These are phyloP conservation scores for zebrafish (Danio rerio) DNA, from an alignment of 2,113 vertebrate genomes.

Conservation along the genomic window DNA sequence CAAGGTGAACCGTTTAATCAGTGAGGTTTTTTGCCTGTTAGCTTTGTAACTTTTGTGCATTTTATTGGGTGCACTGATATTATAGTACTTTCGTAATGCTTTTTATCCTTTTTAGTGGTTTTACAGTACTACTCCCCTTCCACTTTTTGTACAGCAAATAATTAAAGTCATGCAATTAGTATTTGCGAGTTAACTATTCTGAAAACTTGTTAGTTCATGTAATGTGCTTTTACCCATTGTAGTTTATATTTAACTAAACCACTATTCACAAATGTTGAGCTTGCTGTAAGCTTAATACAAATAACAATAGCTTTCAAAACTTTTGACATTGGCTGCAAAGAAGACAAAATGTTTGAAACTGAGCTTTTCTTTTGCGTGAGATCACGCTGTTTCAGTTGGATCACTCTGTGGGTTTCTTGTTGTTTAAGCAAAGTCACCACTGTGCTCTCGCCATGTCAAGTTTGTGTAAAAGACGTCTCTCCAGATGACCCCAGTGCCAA, in stretches of 20 bases:
- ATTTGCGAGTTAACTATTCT: not conserved
- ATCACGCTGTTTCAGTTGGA: constrained; percentile 22
- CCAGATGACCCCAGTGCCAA: constrained; percentile 44
- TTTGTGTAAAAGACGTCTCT: constrained; percentile 50
- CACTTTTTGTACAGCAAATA: not conserved
- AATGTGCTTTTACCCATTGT: not conserved
- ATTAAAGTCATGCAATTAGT: not conserved
- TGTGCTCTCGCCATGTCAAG: constrained; percentile 35
- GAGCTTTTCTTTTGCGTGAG: not conserved
- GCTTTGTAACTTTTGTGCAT: not conserved
- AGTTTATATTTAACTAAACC: constrained; percentile 4
- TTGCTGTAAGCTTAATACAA: not conserved
- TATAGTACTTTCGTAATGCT: not conserved
- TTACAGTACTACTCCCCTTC: not conserved
- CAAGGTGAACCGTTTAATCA: not conserved
- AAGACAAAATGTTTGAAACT: constrained; percentile 1
- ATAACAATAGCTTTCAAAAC: not conserved
- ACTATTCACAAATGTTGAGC: not conserved
- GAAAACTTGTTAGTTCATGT: not conserved
- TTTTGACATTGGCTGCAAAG: not conserved
- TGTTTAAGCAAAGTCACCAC: constrained; percentile 3
- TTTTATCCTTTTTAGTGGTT: not conserved
- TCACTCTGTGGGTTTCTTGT: constrained; percentile 22
- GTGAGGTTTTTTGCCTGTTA: not conserved
- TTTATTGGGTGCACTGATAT: not conserved